Percentiles rank a stretch among this genome's conserved stretches.
These are phyloP conservation scores for Aporrectodea caliginosa DNA, from an alignment of 1,140 invertebrate species.

Conservation along the genomic window DNA sequence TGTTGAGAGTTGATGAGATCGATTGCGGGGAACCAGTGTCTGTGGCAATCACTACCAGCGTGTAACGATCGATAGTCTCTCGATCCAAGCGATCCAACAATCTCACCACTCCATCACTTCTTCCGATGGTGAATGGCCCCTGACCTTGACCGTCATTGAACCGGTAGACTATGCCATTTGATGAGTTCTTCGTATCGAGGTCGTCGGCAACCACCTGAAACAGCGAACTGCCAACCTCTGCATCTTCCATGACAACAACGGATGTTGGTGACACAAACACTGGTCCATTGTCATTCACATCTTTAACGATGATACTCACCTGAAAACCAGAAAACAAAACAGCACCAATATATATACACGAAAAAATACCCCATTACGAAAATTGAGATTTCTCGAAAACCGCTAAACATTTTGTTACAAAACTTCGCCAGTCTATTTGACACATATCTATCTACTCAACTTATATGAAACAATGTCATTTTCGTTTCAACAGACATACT, in stretches of 20 bases:
- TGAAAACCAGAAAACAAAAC: too few relatives aligned
- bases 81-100: neutral
- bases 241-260: neutral
- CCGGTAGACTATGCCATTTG: too few relatives aligned
- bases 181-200: neutral
- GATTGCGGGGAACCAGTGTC: neutral
- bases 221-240: neutral
- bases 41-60: neutral
- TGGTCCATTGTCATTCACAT: neutral
- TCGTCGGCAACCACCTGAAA: neutral
- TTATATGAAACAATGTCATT: too few relatives aligned
- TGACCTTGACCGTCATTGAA: too few relatives aligned
- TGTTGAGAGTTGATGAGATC: constrained; percentile 54
- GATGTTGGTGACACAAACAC: neutral
- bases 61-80: neutral
- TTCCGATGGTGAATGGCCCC: neutral
- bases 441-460: too few relatives aligned
- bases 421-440: too few relatives aligned
- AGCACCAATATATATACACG: too few relatives aligned
- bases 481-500: too few relatives aligned
- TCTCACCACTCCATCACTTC: neutral
- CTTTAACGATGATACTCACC: neutral
- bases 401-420: too few relatives aligned
- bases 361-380: too few relatives aligned
- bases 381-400: too few relatives aligned